Base-by-base conservation (phyloP, 2,113 vertebrate species). In the Saccopteryx bilineata region DNA sequence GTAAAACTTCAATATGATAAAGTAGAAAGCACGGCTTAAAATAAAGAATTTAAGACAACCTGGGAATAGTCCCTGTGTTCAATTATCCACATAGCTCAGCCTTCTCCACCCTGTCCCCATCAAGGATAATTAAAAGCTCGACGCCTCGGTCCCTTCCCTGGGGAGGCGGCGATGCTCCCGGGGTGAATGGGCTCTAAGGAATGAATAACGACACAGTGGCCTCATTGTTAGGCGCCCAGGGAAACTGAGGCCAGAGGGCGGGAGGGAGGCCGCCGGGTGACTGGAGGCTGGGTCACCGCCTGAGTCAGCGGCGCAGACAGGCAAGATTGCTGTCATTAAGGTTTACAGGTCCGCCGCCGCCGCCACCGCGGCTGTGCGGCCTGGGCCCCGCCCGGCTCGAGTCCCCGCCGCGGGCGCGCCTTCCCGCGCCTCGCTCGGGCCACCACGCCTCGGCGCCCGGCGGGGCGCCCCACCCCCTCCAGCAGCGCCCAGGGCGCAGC, bases 241-340 rank as follows among this genome's bases (percentile, higher is more conserved):
- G 97, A 98, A 97, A 97, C 97, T 97, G 97, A 98, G 97, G 96
- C 97, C 96, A 87, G 92, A 87, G 96, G 96, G 95, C 66, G 90
- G 93, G 68, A n/a, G 66, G 82, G 61, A 76, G 90, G 93, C 87
- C 93, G 80, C 90, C 83, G 85, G 94, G 96, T 96, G 97, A 97
- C 97, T 92, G 96, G 92, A 95, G 95, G 96, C 97, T 95, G 95
- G 97, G 96, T 97, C 97, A 97, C 96, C 74, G 94, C 56, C 92
- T 98, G 97, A 98, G 96, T 98, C 97, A 98, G 87, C 78, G 95
- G 90, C 84, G 96, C 96, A 95, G 96, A 96, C 97, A 7, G 90
- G 90, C 96, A 13, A 81, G 97, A 97, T 92, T 84, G 96, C 97
- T 92, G 97, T 97, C 97, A 97, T 97, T 97, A 97, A 75, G 95